These are phyloP conservation scores for Thunnus maccoyii DNA, from an alignment of 2,113 vertebrate species.

Conservation along the genomic window DNA sequence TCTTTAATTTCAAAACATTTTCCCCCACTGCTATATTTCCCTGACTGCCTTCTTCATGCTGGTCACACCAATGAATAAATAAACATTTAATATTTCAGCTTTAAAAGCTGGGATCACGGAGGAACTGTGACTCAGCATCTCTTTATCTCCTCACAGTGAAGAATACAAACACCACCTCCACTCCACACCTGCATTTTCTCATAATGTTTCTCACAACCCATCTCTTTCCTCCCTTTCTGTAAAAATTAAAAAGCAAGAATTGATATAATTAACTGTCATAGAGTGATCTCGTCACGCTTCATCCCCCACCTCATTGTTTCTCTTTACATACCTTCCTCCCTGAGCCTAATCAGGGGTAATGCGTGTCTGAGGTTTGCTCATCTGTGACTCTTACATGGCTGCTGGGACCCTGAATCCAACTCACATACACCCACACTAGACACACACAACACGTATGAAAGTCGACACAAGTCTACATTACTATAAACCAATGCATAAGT, in stretches of 20 bases:
- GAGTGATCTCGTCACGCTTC: constrained; percentile 40
- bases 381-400: constrained; percentile 47
- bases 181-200: not conserved
- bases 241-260: constrained; percentile 42
- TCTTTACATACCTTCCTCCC: constrained; percentile 31
- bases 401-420: constrained; percentile 34
- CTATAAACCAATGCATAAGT: too few species aligned
- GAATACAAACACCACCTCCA: not conserved
- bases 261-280: constrained; percentile 51
- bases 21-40: not conserved
- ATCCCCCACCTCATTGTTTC: constrained; percentile 12
- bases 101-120: constrained; percentile 10
- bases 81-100: constrained; percentile 31
- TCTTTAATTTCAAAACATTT: constrained; percentile 1
- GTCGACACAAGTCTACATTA: not conserved
- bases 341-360: constrained; percentile 40
- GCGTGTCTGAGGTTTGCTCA: constrained; percentile 43
- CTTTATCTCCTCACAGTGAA: not conserved
- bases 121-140: not conserved
- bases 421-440: constrained; percentile 7
- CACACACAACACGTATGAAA: not conserved
- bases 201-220: constrained; percentile 14
- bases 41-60: constrained; percentile 4
- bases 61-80: constrained; percentile 31
- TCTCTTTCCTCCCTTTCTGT: constrained; percentile 6